Conservation (phyloP, 2,797 vertebrate genomes). For the Meriones psammophilus region DNA sequence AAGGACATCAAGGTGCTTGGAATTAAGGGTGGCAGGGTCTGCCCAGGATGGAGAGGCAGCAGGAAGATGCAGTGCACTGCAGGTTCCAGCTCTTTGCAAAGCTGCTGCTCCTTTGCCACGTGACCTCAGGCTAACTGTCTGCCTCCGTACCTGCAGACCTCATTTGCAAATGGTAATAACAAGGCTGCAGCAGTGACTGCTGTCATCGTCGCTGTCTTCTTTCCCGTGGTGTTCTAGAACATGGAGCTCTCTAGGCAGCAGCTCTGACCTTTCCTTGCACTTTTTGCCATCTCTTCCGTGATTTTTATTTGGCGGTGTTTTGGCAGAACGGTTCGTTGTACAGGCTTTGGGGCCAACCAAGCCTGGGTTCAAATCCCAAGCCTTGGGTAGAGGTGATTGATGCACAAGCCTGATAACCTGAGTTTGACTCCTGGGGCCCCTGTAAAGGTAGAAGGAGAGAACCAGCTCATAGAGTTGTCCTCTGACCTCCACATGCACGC, state of each 20-base stretch:
- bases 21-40: neutral
- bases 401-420: neutral
- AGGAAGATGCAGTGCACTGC: neutral
- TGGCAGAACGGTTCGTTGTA: neutral
- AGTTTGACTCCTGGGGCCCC: neutral
- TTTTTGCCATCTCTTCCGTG: neutral
- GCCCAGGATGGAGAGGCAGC: neutral
- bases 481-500: neutral
- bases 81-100: neutral
- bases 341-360: neutral
- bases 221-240: neutral
- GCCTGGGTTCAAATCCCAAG: neutral
- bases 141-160: neutral
- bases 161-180: neutral
- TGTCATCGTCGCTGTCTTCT: neutral
- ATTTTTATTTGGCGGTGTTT: neutral
- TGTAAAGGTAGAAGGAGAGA: neutral
- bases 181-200: neutral
- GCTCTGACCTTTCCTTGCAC: neutral
- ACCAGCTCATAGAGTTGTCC: neutral
- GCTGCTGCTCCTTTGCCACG: accelerated
- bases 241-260: neutral
- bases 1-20: neutral
- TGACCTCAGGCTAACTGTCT: conserved; percentile 2
- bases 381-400: neutral